phyloP scores from a whole-genome alignment of 2,797 vertebrate genomes.

The Chiloscyllium punctatum region DNA sequence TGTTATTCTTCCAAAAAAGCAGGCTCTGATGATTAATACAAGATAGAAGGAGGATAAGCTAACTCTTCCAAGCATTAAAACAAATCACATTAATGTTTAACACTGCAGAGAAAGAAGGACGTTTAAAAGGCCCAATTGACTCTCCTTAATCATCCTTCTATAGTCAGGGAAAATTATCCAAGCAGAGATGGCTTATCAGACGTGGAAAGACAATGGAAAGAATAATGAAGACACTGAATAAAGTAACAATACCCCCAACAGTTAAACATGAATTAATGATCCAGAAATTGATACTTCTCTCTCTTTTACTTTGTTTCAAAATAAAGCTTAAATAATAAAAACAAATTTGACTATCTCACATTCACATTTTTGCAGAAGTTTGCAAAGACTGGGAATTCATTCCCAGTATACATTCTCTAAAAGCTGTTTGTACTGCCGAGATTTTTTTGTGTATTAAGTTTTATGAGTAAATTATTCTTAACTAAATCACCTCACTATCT shows the following conservation, averaged over 20 bases:
- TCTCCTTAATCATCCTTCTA: not conserved
- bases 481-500: not conserved
- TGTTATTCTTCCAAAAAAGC: not conserved
- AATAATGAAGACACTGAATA: not conserved
- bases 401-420: not conserved
- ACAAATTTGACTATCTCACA: not conserved
- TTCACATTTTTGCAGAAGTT: not conserved
- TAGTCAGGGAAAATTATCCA: not conserved
- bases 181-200: not conserved
- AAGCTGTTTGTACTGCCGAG: not conserved
- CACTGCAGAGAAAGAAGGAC: not conserved
- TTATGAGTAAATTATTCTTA: not conserved
- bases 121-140: not conserved
- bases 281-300: not conserved
- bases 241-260: not conserved
- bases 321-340: not conserved
- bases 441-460: not conserved
- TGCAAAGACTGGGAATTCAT: not conserved
- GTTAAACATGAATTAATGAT: not conserved
- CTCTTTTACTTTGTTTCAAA: not conserved
- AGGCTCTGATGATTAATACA: not conserved
- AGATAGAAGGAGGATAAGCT: too few species aligned
- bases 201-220: not conserved
- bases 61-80: not conserved
- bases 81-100: not conserved